Evolutionary conservation across 2,888 invertebrate species (phyloP).

Genomic region (Drosophila mimetica): DNA sequence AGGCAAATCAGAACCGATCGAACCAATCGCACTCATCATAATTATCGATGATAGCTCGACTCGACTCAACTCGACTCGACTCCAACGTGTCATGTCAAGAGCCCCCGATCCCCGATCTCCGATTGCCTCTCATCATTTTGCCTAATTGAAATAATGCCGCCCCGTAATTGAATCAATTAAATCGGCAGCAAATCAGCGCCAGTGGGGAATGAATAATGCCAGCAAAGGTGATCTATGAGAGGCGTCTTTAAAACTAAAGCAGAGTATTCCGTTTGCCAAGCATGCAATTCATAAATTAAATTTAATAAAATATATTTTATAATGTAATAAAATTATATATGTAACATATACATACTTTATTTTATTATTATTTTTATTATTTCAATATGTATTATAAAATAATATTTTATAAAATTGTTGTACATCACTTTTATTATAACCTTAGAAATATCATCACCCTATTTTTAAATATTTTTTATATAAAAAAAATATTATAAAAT

Average conservation of each 20-base stretch:
- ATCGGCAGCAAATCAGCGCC: conserved; percentile 49
- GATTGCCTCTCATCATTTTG: neutral
- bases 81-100: conserved; percentile 26
- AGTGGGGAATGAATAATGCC: conserved; percentile 45
- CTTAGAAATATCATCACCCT: no score
- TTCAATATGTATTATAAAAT: no score
- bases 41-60: conserved; percentile 38
- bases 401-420: no score
- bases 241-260: neutral
- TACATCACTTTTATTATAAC: no score
- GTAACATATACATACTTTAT: neutral
- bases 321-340: no score
- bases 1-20: conserved; percentile 34
- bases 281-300: neutral
- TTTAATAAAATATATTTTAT: neutral
- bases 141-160: conserved; percentile 66
- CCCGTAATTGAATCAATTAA: conserved; percentile 75
- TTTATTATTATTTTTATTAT: neutral
- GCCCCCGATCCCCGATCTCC: neutral
- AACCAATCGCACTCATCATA: conserved; percentile 28
- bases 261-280: neutral
- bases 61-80: neutral
- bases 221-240: conserved; percentile 12
- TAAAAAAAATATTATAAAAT: no score
- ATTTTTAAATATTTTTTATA: no score